A percentile compares a stretch with the other conserved stretches of the same genome.
These are phyloP conservation scores for Hyphantria cunea DNA, from an alignment of 1,140 invertebrate species.

Conservation along the genomic window DNA sequence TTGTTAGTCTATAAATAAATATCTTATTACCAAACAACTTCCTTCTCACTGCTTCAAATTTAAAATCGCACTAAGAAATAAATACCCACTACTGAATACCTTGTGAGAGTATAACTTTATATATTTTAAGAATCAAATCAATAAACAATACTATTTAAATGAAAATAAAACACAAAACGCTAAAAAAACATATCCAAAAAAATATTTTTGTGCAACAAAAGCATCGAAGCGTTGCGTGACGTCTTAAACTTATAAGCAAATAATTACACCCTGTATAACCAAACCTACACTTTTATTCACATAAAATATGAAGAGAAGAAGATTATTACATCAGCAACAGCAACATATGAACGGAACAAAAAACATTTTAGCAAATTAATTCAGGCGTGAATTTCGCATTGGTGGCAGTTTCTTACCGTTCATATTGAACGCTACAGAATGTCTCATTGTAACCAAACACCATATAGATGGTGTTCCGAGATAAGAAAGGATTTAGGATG, in stretches of 20 bases:
- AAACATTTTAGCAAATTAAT: slow-evolving; percentile 50
- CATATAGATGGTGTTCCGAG: slow-evolving; percentile 63
- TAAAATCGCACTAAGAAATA: too few species aligned
- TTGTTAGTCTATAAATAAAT: too few species aligned
- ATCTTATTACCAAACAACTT: too few species aligned
- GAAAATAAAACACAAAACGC: neutral
- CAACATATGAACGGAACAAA: slow-evolving; percentile 15
- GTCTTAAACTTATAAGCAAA: slow-evolving; percentile 40
- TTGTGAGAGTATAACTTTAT: too few species aligned
- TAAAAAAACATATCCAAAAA: slow-evolving; percentile 7
- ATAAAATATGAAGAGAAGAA: slow-evolving; percentile 13
- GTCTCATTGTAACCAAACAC: slow-evolving; percentile 72
- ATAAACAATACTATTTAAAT: neutral
- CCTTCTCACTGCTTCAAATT: too few species aligned
- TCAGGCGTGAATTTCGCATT: slow-evolving; percentile 67
- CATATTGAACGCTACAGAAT: slow-evolving; percentile 48
- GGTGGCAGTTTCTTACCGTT: slow-evolving; percentile 56
- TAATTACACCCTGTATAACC: slow-evolving; percentile 29
- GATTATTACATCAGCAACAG: slow-evolving; percentile 24
- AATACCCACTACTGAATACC: too few species aligned
- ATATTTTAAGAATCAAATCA: too few species aligned
- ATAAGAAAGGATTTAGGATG: slow-evolving; percentile 68
- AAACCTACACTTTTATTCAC: neutral
- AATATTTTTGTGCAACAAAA: slow-evolving; percentile 4
- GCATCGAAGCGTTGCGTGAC: slow-evolving; percentile 10